A percentile compares a stretch with the other conserved stretches of the same genome.
These are phyloP conservation scores for Tipula vernalis DNA, from an alignment of 2,888 invertebrate genomes.

Conservation along the genomic window DNA sequence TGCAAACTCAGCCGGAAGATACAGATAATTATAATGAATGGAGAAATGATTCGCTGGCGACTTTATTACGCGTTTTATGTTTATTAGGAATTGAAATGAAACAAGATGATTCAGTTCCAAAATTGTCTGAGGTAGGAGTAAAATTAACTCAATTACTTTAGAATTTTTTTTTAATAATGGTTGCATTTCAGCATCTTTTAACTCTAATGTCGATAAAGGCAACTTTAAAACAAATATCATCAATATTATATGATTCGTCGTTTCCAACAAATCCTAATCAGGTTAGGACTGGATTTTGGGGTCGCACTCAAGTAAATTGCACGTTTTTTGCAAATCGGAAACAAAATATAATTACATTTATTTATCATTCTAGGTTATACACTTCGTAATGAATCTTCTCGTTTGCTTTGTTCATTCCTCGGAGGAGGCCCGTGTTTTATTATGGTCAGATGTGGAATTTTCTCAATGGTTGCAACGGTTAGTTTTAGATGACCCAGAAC, in stretches of 20 bases:
- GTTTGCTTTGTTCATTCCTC: slow-evolving; percentile 90
- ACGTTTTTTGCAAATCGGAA: background rate
- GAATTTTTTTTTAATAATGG: slow-evolving; percentile 41
- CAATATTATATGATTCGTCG: slow-evolving; percentile 78
- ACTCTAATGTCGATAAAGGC: slow-evolving; percentile 76
- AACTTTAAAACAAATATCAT: slow-evolving; percentile 71
- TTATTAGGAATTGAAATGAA: slow-evolving; percentile 60
- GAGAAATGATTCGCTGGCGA: slow-evolving; percentile 88
- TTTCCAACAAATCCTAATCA: slow-evolving; percentile 67
- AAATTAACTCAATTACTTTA: slow-evolving; percentile 25
- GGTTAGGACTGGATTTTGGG: slow-evolving; percentile 87
- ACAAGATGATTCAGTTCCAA: slow-evolving; percentile 43
- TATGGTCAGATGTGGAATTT: slow-evolving; percentile 64
- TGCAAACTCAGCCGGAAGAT: slow-evolving; percentile 67
- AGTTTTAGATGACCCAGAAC: slow-evolving; percentile 85
- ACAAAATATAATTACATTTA: slow-evolving; percentile 8
- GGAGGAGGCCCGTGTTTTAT: slow-evolving; percentile 57
- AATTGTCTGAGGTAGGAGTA: slow-evolving; percentile 20
- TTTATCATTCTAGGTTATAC: slow-evolving; percentile 48
- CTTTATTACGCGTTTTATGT: slow-evolving; percentile 72
- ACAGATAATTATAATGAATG: slow-evolving; percentile 49
- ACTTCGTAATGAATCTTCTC: slow-evolving; percentile 82
- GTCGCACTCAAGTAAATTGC: slow-evolving; percentile 57
- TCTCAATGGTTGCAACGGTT: slow-evolving; percentile 73
- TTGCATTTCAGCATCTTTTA: slow-evolving; percentile 36